Evolutionary conservation across 2,888 invertebrate genomes (phyloP).

Genomic region (Diaphora mendica): DNA sequence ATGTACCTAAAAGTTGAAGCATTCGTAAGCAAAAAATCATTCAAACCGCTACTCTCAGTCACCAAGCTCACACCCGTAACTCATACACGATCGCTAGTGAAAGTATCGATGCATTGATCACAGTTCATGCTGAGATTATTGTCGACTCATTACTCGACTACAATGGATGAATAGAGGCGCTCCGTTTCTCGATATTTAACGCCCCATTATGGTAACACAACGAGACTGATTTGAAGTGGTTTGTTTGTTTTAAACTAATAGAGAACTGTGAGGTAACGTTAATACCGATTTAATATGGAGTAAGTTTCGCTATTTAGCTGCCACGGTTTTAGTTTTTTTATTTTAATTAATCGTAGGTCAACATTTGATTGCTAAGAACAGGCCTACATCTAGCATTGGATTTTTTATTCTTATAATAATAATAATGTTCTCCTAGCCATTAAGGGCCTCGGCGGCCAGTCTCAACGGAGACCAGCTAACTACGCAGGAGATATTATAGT

Average conservation of each 20-base stretch:
- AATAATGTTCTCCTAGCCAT: no score
- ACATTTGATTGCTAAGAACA: no score
- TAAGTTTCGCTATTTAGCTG: background rate
- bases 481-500: no score
- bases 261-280: conserved; percentile 2
- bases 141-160: conserved; percentile 33
- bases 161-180: conserved; percentile 49
- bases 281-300: background rate
- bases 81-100: conserved; percentile 38
- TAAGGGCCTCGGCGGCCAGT: no score
- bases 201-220: conserved; percentile 25
- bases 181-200: conserved; percentile 42
- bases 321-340: background rate
- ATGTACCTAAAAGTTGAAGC: no score
- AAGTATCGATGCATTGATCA: conserved; percentile 50
- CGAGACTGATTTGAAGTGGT: conserved; percentile 30
- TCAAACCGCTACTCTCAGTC: conserved; percentile 5
- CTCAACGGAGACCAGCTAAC: no score
- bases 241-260: conserved; percentile 35
- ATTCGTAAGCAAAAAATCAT: no score
- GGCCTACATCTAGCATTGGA: no score
- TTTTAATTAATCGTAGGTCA: background rate
- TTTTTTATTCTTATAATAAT: no score
- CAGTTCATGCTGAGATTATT: background rate
- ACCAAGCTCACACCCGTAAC: conserved; percentile 13